Base-by-base conservation (phyloP, 2,797 vertebrate species). In the Protonibea diacanthus region DNA sequence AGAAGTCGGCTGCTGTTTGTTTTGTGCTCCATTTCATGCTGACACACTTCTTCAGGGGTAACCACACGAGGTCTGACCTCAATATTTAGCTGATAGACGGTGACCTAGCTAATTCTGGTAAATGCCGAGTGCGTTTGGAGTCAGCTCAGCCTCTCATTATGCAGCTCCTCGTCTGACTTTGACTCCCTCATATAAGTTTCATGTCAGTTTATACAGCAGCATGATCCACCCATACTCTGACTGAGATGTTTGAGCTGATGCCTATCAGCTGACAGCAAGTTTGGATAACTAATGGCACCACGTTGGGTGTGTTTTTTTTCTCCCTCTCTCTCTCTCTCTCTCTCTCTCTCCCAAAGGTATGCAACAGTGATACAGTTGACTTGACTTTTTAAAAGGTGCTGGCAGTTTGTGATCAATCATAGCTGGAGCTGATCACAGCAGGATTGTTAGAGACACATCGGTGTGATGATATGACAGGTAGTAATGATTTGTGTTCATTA, bases 51-150 rank as follows among this genome's bases (percentile, higher is more conserved):
- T 86, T 76, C 80, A 66, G 67, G 47, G 79, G 65, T 76, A 87
- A 80, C 80, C 88, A 88, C 86, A 82, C 82, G 87, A 89, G 92
- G 83, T 90, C 85, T 90, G 91, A 92, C 92, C 91, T 89, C 83
- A 25, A 86, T 93, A 81, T 88, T 64, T 53, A 68, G 73, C 80
- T 57, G 57, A 77, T 74, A 83, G 73, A 68, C 69, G 44, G 82
- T 74, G 81, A 82, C 84, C 88, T 11, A 76, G 83, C 91, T 85
- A 74, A 85, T 90, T 90, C 73, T n/a, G 77, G 71, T 81, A 38
- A 78, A 85, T 42, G 66, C 29, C 48, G 69, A 71, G 68, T 68
- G 78, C 18, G 29, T 14, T 25, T 52, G 51, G 70, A 78, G 67
- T 61, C n/a, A n/a, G 44, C 55, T 21, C 52, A 49, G 62, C 38